Evolutionary conservation across 2,797 vertebrate species (phyloP).

Genomic region (Amazona finschi): DNA sequence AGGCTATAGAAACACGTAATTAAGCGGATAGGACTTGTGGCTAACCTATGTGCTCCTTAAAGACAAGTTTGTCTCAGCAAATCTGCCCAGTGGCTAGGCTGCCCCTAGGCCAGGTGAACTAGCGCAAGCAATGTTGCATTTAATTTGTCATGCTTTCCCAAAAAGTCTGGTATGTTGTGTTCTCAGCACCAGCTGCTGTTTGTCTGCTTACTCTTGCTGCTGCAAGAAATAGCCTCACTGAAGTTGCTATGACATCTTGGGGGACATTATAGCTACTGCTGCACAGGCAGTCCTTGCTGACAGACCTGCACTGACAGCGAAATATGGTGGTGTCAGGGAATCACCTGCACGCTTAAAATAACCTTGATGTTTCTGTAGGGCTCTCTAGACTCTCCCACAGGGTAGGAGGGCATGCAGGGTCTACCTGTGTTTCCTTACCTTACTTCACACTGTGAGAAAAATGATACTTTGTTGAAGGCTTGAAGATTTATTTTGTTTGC

Average conservation of each 20-base stretch:
- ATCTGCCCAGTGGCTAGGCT: not conserved
- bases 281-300: not conserved
- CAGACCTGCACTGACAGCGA: not conserved
- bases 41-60: not conserved
- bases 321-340: not conserved
- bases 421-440: not conserved
- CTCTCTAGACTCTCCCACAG: not conserved
- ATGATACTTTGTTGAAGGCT: not conserved
- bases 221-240: not conserved
- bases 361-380: not conserved
- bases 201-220: not conserved
- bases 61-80: not conserved
- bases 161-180: not conserved
- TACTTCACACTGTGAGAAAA: not conserved
- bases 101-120: not conserved
- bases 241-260: not conserved
- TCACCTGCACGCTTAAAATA: not conserved
- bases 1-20: not conserved
- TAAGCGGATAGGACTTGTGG: not conserved
- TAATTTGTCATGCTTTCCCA: not conserved
- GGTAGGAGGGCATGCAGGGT: rapidly evolving
- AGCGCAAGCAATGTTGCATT: not conserved
- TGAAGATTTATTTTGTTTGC: not conserved
- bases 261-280: not conserved
- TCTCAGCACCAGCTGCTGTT: not conserved